Percentiles rank a stretch among this genome's conserved stretches.
Evolutionary conservation across 2,888 invertebrate species (phyloP).

Genomic region (Chironomus tentans): DNA sequence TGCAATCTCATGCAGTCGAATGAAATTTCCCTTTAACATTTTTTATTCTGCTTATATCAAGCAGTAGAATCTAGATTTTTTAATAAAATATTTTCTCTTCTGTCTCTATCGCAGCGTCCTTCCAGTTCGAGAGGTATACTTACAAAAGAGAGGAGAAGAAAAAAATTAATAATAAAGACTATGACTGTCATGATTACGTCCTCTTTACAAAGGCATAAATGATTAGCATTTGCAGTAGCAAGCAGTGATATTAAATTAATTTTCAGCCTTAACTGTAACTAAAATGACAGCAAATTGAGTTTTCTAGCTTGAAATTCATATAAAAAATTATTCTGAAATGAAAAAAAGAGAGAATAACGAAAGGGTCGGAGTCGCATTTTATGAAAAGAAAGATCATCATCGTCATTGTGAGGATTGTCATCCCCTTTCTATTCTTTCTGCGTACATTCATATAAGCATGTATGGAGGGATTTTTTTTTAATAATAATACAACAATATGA

Average conservation of each 20-base stretch:
- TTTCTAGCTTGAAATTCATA: background rate
- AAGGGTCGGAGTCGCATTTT: background rate
- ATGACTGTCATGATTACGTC: background rate
- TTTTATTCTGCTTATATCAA: too few relatives aligned
- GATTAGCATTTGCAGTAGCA: background rate
- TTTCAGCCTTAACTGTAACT: background rate
- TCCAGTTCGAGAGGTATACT: too few relatives aligned
- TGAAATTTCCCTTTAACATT: background rate
- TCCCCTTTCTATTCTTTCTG: background rate
- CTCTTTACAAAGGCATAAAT: background rate
- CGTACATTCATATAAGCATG: background rate
- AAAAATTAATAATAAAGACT: too few relatives aligned
- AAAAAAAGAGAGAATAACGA: background rate
- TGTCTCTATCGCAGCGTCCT: too few relatives aligned
- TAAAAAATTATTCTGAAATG: background rate
- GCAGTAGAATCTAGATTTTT: too few relatives aligned
- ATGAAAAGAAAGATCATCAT: background rate
- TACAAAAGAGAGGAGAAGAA: too few relatives aligned
- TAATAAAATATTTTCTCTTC: too few relatives aligned
- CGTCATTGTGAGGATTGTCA: background rate
- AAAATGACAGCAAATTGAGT: background rate
- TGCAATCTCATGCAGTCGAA: background rate
- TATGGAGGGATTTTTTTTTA: background rate
- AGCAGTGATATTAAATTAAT: conserved; percentile 2
- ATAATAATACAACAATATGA: background rate